phyloP scores from a whole-genome alignment of 2,113 vertebrate genomes.

The Cynocephalus volans region DNA sequence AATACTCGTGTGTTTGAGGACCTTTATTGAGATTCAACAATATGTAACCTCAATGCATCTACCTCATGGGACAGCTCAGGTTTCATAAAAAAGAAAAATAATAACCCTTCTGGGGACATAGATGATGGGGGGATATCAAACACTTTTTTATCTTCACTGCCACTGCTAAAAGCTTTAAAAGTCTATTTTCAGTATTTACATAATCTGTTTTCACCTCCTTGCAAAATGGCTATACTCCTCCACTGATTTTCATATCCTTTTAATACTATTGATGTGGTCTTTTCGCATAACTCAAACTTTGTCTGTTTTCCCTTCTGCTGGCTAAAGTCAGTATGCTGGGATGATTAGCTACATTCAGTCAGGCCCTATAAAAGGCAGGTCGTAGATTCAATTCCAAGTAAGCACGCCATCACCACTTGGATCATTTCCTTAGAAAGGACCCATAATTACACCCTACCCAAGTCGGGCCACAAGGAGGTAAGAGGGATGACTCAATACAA shows the following conservation, averaged over 20 bases:
- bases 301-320: constrained; percentile 2
- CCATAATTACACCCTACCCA: constrained; percentile 28
- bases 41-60: not conserved
- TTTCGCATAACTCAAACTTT: constrained; percentile 5
- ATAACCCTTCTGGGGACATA: not conserved
- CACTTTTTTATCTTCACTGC: not conserved
- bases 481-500: constrained; percentile 53
- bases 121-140: not conserved
- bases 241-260: constrained; percentile 12
- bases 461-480: not conserved
- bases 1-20: not conserved
- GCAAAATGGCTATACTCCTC: not conserved
- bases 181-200: not conserved
- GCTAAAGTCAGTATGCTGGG: not conserved
- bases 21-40: not conserved
- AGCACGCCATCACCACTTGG: not conserved
- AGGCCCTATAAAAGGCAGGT: not conserved
- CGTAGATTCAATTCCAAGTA: constrained; percentile 42
- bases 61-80: not conserved
- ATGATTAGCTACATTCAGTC: not conserved
- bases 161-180: not conserved
- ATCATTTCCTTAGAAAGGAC: constrained; percentile 11
- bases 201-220: not conserved
- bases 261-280: not conserved
- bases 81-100: constrained; percentile 43